A percentile compares a stretch with the other conserved stretches of the same genome.
Evolutionary conservation across 1,140 invertebrate species (phyloP).

Genomic region (Kradibia gibbosae): DNA sequence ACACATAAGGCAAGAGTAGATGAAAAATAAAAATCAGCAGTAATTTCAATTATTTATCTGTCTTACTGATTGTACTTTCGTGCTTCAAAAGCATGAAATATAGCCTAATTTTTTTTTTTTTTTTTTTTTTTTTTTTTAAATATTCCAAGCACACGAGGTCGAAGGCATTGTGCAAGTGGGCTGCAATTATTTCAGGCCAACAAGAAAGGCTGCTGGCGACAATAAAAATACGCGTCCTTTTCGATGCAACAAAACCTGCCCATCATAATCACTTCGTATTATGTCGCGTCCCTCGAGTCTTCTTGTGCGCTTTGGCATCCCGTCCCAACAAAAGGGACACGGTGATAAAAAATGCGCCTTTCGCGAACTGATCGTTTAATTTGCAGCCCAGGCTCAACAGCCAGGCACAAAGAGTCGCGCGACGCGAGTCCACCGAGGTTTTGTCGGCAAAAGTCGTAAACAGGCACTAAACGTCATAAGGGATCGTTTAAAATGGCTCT

Average conservation of each 20-base stretch:
- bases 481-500: neutral
- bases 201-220: neutral
- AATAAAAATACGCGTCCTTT: neutral
- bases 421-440: neutral
- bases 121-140: too few species aligned
- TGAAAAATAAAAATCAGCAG: neutral
- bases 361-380: slow-evolving; percentile 24
- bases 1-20: too few species aligned
- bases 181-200: neutral
- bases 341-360: slow-evolving; percentile 6
- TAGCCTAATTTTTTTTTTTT: too few species aligned
- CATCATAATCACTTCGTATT: neutral
- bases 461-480: slow-evolving; percentile 16
- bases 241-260: neutral
- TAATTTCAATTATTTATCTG: neutral
- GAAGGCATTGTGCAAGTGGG: neutral
- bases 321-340: neutral
- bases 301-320: slow-evolving; percentile 22
- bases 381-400: neutral
- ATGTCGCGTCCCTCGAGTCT: neutral
- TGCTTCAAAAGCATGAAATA: neutral
- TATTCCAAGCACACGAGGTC: too few species aligned
- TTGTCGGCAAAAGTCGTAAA: neutral
- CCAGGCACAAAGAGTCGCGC: slow-evolving; percentile 18
- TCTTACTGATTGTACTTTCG: neutral